phyloP scores from a whole-genome alignment of 2,113 vertebrate species.

The Pycnonotus jocosus region DNA sequence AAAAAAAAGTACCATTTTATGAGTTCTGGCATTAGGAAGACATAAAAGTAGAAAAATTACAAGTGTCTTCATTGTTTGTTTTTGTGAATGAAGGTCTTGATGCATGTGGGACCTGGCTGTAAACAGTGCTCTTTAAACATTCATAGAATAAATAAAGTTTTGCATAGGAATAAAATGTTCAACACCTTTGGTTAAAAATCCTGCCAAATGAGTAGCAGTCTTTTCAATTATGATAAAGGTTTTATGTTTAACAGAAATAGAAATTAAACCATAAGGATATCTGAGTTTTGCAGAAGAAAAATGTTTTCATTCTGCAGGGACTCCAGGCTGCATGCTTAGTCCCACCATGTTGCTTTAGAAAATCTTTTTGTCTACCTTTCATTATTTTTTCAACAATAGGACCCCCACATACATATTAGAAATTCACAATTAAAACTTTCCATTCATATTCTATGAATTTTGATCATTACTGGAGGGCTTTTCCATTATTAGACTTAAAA shows the following conservation, averaged over 20 bases:
- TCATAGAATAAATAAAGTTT: not conserved
- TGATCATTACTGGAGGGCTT: not conserved
- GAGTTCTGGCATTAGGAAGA: not conserved
- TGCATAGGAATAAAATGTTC: not conserved
- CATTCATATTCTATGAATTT: not conserved
- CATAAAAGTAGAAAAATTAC: not conserved
- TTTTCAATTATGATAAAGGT: not conserved
- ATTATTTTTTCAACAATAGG: not conserved
- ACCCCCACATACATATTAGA: not conserved
- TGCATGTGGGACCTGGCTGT: not conserved
- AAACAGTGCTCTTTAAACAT: not conserved
- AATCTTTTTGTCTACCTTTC: not conserved
- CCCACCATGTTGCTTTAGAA: conserved; percentile 3
- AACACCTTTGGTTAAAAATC: not conserved
- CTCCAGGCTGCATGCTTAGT: not conserved
- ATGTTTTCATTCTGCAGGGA: not conserved
- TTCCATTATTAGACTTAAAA: not conserved
- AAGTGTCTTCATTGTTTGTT: not conserved
- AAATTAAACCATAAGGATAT: not conserved
- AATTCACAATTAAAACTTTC: not conserved
- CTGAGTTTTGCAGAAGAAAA: not conserved
- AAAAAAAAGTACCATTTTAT: not conserved
- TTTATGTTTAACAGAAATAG: not conserved
- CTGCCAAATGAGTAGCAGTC: not conserved
- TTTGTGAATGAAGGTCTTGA: not conserved